Evolutionary conservation across 2,113 vertebrate species (phyloP).

Genomic region (Paedocypris sp.): DNA sequence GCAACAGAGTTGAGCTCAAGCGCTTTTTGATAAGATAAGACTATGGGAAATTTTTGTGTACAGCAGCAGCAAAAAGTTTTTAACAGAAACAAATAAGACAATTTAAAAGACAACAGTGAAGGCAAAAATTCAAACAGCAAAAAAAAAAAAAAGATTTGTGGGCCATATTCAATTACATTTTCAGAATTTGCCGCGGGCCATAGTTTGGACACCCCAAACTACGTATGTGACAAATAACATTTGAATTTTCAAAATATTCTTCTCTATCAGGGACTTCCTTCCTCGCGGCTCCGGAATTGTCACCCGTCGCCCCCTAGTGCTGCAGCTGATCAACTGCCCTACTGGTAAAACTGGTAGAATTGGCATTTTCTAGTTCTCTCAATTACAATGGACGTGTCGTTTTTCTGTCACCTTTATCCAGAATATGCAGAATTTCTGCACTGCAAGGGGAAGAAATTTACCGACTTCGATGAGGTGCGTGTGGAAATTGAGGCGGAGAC

Average conservation of each 20-base stretch:
- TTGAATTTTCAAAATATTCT: neutral
- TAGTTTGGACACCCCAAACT: too few relatives aligned
- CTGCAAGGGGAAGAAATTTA: constrained; percentile 93
- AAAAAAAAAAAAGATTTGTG: too few relatives aligned
- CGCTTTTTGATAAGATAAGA: too few relatives aligned
- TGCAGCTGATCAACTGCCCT: constrained; percentile 80
- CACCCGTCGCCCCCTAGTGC: constrained; percentile 83
- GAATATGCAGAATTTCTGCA: constrained; percentile 88
- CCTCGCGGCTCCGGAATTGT: constrained; percentile 92
- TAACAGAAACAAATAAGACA: too few relatives aligned
- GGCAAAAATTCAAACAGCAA: too few relatives aligned
- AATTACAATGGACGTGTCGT: neutral
- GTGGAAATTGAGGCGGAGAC: constrained; percentile 92
- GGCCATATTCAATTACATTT: too few relatives aligned
- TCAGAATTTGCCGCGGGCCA: too few relatives aligned
- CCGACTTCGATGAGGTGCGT: constrained; percentile 88
- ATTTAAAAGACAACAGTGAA: too few relatives aligned
- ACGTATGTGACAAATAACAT: too few relatives aligned
- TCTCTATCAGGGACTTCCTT: constrained; percentile 75
- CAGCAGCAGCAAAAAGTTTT: too few relatives aligned
- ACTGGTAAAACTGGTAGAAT: constrained; percentile 64
- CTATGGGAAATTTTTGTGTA: too few relatives aligned
- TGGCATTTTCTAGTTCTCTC: neutral
- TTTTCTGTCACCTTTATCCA: constrained; percentile 30
- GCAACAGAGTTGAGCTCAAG: too few relatives aligned